Evolutionary conservation across 2,888 invertebrate genomes (phyloP).

Genomic region (Anagyrus pseudococci): DNA sequence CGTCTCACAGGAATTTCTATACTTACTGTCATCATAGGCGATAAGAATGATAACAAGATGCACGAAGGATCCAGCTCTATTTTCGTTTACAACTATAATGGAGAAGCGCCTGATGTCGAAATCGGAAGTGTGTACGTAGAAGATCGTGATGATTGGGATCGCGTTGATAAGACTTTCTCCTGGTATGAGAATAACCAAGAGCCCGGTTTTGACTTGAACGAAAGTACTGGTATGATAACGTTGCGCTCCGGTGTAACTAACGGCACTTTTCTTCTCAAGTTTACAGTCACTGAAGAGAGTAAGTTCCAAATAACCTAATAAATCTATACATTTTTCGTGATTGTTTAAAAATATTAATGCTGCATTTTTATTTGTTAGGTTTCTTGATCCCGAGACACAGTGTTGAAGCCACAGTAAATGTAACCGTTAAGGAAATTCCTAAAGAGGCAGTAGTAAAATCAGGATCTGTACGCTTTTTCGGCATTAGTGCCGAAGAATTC

Average conservation of each 20-base stretch:
- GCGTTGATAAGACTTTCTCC: conserved; percentile 86
- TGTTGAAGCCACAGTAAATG: conserved; percentile 85
- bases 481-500: conserved; percentile 86
- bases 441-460: conserved; percentile 92
- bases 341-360: neutral
- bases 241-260: conserved; percentile 79
- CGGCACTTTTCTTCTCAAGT: conserved; percentile 78
- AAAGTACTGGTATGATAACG: conserved; percentile 84
- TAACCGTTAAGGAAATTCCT: conserved; percentile 85
- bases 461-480: conserved; percentile 86
- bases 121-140: conserved; percentile 93
- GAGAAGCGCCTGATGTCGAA: conserved; percentile 78
- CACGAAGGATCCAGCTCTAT: conserved; percentile 86
- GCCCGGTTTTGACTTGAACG: conserved; percentile 76
- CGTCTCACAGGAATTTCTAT: conserved; percentile 79
- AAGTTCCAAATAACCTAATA: neutral
- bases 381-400: conserved; percentile 67
- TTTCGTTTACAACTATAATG: conserved; percentile 94
- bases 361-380: conserved; percentile 9
- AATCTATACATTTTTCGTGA: neutral
- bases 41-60: conserved; percentile 93
- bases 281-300: conserved; percentile 76
- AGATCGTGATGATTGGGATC: conserved; percentile 97
- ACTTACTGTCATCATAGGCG: conserved; percentile 90
- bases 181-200: conserved; percentile 70